Percentiles rank a stretch among this genome's conserved stretches.
phyloP scores from a whole-genome alignment of 2,888 invertebrate genomes.

The Oscheius sp. region DNA sequence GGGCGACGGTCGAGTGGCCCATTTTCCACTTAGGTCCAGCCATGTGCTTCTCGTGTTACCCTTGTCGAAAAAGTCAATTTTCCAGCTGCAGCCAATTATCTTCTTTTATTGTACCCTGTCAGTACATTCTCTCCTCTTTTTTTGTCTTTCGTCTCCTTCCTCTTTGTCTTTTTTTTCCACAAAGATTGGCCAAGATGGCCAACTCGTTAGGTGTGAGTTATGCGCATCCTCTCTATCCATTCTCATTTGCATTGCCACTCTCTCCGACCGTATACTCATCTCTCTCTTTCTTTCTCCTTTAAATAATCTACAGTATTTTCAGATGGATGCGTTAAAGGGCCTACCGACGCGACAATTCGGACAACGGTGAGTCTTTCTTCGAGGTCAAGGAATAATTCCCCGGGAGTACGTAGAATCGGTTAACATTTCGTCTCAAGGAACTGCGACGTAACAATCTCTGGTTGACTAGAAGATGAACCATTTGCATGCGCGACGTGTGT shows the following conservation, averaged over 20 bases:
- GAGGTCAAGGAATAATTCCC: not conserved
- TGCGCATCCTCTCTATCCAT: not conserved
- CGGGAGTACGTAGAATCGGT: not conserved
- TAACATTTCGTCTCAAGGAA: not conserved
- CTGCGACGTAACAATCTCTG: conserved; percentile 15
- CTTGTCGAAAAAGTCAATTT: no score
- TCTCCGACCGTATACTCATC: not conserved
- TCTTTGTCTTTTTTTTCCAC: no score
- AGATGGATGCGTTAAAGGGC: conserved; percentile 27
- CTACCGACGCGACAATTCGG: conserved; percentile 17
- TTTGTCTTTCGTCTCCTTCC: no score
- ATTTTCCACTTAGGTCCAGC: no score
- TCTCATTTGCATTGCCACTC: not conserved
- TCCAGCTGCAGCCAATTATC: no score
- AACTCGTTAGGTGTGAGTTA: no score
- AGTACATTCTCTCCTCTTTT: no score
- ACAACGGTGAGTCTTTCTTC: conserved; percentile 25
- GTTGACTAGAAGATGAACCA: conserved; percentile 25
- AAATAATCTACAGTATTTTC: not conserved
- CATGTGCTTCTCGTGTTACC: no score
- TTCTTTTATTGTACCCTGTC: no score
- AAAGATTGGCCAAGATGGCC: no score
- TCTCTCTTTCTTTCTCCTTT: not conserved
- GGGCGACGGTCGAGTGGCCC: no score
- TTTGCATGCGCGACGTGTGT: conserved; percentile 17